Base-by-base conservation (phyloP, 2,888 invertebrate genomes). In the Nomada fabriciana region DNA sequence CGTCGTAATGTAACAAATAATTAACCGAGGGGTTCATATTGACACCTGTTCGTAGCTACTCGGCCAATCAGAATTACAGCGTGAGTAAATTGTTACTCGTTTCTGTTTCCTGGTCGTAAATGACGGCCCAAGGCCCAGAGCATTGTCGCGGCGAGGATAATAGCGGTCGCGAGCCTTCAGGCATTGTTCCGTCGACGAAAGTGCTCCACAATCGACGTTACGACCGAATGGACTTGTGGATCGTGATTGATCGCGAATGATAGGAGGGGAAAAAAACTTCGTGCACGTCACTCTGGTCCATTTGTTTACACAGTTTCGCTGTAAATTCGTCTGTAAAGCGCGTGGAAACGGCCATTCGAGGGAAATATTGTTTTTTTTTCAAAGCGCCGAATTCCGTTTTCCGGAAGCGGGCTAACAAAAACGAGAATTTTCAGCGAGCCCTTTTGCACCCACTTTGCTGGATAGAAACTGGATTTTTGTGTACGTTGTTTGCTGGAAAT, bases 31-130 rank as follows among this genome's bases (percentile, higher is more conserved):
- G 15, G 79, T 76, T 79, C 76, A 83, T 83, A 75, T 71, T 53
- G 71, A 78, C 82, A 68, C 74, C 71, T 65, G 73, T 29, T 67
- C 20, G 53, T 59, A 72, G 65, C 65, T n/a, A 74, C 42, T 42
- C 42, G 64, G 60, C 53, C 75, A 52, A 36, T 3, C 25, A 50
- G 18, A 42, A 47, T 25, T 57, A 50, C 50, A 18, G 13, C 11
- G 20, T 36, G 43, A 29, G n/a, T n/a, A 59, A 69, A 76, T 79
- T 63, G 69, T 52, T 23, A 43, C n/a, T 9, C 3, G 50, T 55
- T 76, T 76, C 68, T 76, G 76, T 78, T 68, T 63, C n/a, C 47
- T 9, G 25, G 47, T 43, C 10, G 13, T 9, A 5, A n/a, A n/a
- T 7, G 29, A 18, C n/a, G n/a, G 20, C 3, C 23, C 29, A 36